Evolutionary conservation across 2,113 vertebrate species (phyloP).

Genomic region (Silurus glanis): DNA sequence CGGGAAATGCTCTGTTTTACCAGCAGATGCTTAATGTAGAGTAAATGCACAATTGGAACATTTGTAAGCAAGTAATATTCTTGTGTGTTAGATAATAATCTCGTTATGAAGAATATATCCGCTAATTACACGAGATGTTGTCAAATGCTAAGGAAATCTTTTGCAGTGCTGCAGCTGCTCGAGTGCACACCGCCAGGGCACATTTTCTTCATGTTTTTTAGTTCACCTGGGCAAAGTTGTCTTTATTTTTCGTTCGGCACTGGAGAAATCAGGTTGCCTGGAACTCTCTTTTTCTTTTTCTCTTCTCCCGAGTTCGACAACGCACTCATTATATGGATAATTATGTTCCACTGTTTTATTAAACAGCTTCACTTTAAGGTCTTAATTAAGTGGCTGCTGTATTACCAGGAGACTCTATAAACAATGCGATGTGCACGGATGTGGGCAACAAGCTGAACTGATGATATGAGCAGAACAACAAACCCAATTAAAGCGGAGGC

Average conservation of each 20-base stretch:
- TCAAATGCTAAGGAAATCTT: not conserved
- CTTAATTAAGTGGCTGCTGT: slow-evolving; percentile 47
- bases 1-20: too few species aligned
- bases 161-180: not conserved
- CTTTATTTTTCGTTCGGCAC: too few species aligned
- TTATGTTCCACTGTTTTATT: slow-evolving; percentile 46
- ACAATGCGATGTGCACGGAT: slow-evolving; percentile 28
- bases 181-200: not conserved
- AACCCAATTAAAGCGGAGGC: slow-evolving; percentile 32
- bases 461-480: slow-evolving; percentile 36
- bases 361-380: slow-evolving; percentile 47
- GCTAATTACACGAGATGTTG: not conserved
- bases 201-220: not conserved
- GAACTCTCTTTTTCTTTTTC: not conserved
- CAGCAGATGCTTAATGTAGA: too few species aligned
- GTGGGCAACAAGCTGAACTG: slow-evolving; percentile 31
- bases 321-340: slow-evolving; percentile 47
- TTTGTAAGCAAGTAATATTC: not conserved
- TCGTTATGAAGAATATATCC: not conserved
- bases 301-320: not conserved
- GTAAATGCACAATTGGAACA: not conserved
- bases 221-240: not conserved
- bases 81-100: not conserved
- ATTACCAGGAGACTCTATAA: slow-evolving; percentile 45
- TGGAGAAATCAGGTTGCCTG: not conserved